Percentiles rank a stretch among this genome's conserved stretches.
Evolutionary conservation across 2,888 invertebrate species (phyloP).

Genomic region (Epistrophe eligans): DNA sequence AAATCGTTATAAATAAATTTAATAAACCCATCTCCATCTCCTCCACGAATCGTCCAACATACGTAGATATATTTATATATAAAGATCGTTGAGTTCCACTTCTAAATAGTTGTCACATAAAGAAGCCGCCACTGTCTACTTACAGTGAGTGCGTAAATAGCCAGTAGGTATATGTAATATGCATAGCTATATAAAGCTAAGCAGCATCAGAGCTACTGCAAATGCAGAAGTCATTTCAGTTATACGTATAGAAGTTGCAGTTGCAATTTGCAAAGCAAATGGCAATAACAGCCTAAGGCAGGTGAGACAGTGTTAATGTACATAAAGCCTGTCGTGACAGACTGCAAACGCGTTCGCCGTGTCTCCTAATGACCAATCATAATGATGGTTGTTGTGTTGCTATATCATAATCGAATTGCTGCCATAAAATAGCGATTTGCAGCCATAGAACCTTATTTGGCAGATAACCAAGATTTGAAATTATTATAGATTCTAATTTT

Average conservation of each 20-base stretch:
- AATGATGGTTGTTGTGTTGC: slow-evolving; percentile 59
- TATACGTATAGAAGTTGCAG: slow-evolving; percentile 1
- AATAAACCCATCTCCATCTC: slow-evolving; percentile 57
- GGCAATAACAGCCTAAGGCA: slow-evolving; percentile 37
- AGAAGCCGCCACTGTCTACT: slow-evolving; percentile 42
- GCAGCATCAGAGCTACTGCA: not conserved
- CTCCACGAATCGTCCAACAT: not conserved
- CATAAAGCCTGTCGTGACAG: slow-evolving; percentile 62
- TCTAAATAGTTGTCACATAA: slow-evolving; percentile 64
- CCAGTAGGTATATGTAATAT: slow-evolving; percentile 9
- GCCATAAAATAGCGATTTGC: slow-evolving; percentile 70
- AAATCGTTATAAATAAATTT: slow-evolving; percentile 40
- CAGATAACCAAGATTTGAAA: slow-evolving; percentile 52
- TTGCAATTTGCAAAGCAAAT: not conserved
- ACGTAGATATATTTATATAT: not conserved
- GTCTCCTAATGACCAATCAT: slow-evolving; percentile 72
- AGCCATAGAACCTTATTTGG: slow-evolving; percentile 69
- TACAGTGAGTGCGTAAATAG: slow-evolving; percentile 37
- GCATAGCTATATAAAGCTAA: not conserved
- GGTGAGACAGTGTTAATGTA: slow-evolving; percentile 66
- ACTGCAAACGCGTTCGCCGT: slow-evolving; percentile 63
- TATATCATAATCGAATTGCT: slow-evolving; percentile 71
- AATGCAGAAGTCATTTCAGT: slow-evolving; percentile 21
- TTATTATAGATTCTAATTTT: slow-evolving; percentile 46
- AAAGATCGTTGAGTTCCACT: slow-evolving; percentile 48